Conservation (phyloP, 2,888 invertebrate genomes). For the Netelia inedita region DNA sequence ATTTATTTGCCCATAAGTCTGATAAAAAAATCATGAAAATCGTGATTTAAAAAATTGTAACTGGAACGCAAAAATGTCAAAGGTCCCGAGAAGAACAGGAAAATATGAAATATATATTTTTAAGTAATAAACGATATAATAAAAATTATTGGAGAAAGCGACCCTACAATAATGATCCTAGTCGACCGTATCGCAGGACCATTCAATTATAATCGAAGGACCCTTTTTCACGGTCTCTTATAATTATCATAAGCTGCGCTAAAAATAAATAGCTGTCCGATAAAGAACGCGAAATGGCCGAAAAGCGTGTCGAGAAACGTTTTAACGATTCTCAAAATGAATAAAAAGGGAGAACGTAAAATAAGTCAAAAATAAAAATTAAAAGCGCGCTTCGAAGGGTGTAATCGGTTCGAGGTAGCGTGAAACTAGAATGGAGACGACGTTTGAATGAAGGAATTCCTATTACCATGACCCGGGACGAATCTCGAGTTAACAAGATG, state of each 20-base stretch:
- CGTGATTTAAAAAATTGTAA: too few species aligned
- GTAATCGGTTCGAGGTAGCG: slow-evolving; percentile 7
- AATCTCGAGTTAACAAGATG: slow-evolving; percentile 35
- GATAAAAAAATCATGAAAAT: too few species aligned
- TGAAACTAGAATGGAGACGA: slow-evolving; percentile 30
- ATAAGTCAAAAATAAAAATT: neutral
- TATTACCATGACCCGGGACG: slow-evolving; percentile 36
- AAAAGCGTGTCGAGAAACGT: slow-evolving; percentile 10
- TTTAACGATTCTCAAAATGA: slow-evolving; percentile 16
- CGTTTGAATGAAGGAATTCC: slow-evolving; percentile 20
- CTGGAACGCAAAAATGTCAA: too few species aligned
- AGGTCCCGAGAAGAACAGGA: too few species aligned
- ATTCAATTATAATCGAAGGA: too few species aligned
- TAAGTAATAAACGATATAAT: too few species aligned
- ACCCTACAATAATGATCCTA: too few species aligned
- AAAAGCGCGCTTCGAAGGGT: slow-evolving; percentile 17
- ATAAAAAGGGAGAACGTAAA: slow-evolving; percentile 31
- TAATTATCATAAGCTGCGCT: slow-evolving; percentile 41
- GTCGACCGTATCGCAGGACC: too few species aligned
- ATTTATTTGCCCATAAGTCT: too few species aligned
- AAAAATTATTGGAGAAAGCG: too few species aligned
- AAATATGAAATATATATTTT: too few species aligned
- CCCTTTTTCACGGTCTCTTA: slow-evolving; percentile 2
- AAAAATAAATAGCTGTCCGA: slow-evolving; percentile 32
- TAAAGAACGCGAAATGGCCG: slow-evolving; percentile 16